These are phyloP conservation scores for Torymus aiolomorphi DNA, from an alignment of 2,888 invertebrate genomes.

Conservation along the genomic window DNA sequence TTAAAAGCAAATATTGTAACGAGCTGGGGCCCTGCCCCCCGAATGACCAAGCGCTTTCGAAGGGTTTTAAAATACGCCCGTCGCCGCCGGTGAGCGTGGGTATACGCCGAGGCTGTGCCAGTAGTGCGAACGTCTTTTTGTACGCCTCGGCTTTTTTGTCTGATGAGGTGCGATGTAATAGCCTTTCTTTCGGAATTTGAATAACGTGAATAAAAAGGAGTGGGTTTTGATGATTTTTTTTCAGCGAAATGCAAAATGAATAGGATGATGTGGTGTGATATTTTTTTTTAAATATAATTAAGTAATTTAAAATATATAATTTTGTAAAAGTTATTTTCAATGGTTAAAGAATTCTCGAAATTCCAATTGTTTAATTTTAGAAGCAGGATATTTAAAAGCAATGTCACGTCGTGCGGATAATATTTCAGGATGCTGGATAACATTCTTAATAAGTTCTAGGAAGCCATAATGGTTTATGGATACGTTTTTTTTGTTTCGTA, in stretches of 20 bases:
- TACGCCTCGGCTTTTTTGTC: neutral
- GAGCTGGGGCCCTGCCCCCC: neutral
- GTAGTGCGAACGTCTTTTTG: neutral
- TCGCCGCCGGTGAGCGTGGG: too few species aligned
- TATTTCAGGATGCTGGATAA: slow-evolving; percentile 13
- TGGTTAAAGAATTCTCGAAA: neutral
- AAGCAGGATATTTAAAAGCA: slow-evolving; percentile 9
- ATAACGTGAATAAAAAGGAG: too few species aligned
- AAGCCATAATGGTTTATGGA: slow-evolving; percentile 28
- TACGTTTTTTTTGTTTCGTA: slow-evolving; percentile 27
- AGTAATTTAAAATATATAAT: too few species aligned
- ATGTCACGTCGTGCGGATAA: neutral
- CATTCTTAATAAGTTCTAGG: slow-evolving; percentile 48
- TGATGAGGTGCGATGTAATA: neutral
- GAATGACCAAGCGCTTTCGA: slow-evolving; percentile 31
- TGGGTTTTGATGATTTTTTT: too few species aligned
- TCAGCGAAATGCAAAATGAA: too few species aligned
- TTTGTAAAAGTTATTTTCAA: too few species aligned
- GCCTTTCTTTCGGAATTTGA: neutral
- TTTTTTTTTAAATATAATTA: too few species aligned
- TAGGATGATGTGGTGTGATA: too few species aligned
- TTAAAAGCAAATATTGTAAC: slow-evolving; percentile 26
- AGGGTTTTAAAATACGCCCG: neutral
- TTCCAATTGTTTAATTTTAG: slow-evolving; percentile 13
- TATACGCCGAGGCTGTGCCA: too few species aligned